Evolutionary conservation across 2,113 vertebrate genomes (phyloP), one percentile per base, ranked within the genome.

Genomic region (Conger conger): DNA sequence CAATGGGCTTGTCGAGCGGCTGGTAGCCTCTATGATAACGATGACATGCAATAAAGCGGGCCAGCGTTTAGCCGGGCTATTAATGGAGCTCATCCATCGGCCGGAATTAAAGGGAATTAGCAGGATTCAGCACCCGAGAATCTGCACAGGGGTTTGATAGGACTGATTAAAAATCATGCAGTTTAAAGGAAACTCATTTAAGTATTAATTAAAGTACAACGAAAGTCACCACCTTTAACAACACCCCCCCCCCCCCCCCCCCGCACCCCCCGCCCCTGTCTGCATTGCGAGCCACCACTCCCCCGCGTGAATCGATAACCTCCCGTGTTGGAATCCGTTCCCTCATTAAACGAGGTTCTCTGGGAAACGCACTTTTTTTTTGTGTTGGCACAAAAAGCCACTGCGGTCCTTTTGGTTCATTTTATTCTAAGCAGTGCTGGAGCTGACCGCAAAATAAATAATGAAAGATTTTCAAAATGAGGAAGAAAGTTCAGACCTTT

Each of bases 51-150:
- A 94, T 95, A 94, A 96, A 96, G 96, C 95, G 94, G 94, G 93
- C 93, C 94, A 93, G 94, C 40, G 7, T 84, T 82, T 85, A 15
- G 4, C 23, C 20, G 80, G 87, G 20, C 57, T 96, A 96, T 96
- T 94, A 96, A 96, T 95, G 93, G 91, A 92, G 93, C 94, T 95
- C 95, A 93, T 93, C 92, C 92, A 93, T 89, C 93, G 95, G 95
- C 91, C 93, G 94, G 94, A 96, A 95, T 95, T 94, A 95, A 94
- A 93, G 92, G 95, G 94, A 96, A 96, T 96, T 95, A 96, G 95
- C 91, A 92, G 0, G 79, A 92, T 89, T 88, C 93, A 94, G 94
- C 94, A 92, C 93, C 68, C 4, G 88, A 92, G 92, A 94, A 89
- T 92, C 95, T 94, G 93, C 93, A 92, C 90, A 92, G 23, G 90